Percentiles rank a stretch among this genome's conserved stretches.
phyloP scores from a whole-genome alignment of 1,140 invertebrate genomes.

The Micrasema longulum region DNA sequence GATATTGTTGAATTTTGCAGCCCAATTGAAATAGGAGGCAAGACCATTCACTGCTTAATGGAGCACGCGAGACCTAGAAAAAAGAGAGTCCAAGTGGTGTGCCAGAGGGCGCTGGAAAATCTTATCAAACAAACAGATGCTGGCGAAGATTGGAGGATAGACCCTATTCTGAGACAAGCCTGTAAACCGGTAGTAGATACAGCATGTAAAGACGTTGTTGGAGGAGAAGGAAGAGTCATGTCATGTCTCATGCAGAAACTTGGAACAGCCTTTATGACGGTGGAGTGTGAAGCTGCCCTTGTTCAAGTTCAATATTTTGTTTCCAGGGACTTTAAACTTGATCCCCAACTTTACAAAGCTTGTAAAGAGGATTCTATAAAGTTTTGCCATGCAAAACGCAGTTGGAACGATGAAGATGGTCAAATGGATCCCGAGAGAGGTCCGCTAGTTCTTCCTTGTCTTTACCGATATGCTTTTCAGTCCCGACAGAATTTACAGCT shows the following conservation, averaged over 20 bases:
- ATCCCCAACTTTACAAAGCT: constrained; percentile 87
- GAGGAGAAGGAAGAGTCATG: constrained; percentile 85
- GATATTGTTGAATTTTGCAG: constrained; percentile 85
- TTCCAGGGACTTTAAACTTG: constrained; percentile 92
- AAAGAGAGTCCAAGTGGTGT: constrained; percentile 73
- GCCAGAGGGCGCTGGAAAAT: constrained; percentile 80
- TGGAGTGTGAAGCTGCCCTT: constrained; percentile 89
- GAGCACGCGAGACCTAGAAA: constrained; percentile 81
- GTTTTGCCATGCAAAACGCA: constrained; percentile 82
- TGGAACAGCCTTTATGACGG: constrained; percentile 86
- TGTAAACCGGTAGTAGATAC: constrained; percentile 86
- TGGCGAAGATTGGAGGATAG: constrained; percentile 92
- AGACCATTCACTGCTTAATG: constrained; percentile 97
- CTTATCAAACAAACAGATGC: constrained; percentile 85
- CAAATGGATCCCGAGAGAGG: constrained; percentile 78
- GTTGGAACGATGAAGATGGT: constrained; percentile 79
- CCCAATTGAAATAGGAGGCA: constrained; percentile 81
- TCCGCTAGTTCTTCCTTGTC: constrained; percentile 90
- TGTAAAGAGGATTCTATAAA: constrained; percentile 89
- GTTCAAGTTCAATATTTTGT: constrained; percentile 98
- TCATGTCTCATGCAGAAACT: constrained; percentile 94
- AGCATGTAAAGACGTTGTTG: constrained; percentile 75
- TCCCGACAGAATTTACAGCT: constrained; percentile 75
- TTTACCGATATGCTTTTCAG: constrained; percentile 89
- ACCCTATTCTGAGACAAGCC: constrained; percentile 87